A percentile compares a stretch with the other conserved stretches of the same genome.
Evolutionary conservation across 2,797 vertebrate species (phyloP).

Genomic region (Gymnopithys bicolor): DNA sequence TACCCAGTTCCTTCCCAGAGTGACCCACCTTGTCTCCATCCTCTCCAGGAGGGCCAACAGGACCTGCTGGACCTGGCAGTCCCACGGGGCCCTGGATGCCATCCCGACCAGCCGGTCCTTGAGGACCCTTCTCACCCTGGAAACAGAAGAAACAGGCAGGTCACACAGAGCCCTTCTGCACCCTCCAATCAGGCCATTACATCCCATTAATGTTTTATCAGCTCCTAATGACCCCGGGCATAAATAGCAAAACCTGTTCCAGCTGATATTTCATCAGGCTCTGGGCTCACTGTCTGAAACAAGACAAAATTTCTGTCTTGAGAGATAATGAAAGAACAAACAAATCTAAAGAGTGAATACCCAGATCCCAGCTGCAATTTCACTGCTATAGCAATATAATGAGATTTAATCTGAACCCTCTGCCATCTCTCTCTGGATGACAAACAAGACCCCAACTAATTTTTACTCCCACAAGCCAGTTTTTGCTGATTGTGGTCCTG

Average conservation of each 20-base stretch:
- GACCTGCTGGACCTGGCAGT: conserved; percentile 96
- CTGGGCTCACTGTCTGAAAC: not conserved
- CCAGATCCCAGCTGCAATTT: conserved; percentile 25
- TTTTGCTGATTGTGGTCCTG: not conserved
- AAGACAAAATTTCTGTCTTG: not conserved
- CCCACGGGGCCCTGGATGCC: conserved; percentile 98
- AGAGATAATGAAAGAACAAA: conserved; percentile 25
- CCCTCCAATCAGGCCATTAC: not conserved
- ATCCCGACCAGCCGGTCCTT: conserved; percentile 95
- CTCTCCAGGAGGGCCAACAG: conserved; percentile 94
- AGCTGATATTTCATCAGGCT: not conserved
- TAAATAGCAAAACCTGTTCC: not conserved
- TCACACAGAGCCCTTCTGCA: not conserved
- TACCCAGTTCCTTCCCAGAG: not conserved
- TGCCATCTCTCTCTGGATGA: not conserved
- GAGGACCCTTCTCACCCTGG: conserved; percentile 97
- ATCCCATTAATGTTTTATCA: not conserved
- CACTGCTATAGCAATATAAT: not conserved
- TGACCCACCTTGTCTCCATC: conserved; percentile 93
- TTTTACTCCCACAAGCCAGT: not conserved
- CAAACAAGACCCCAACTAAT: not conserved
- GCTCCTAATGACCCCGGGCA: not conserved
- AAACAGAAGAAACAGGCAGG: not conserved
- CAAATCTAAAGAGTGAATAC: not conserved
- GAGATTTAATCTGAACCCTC: conserved; percentile 7